Conservation (phyloP, 2,113 vertebrate genomes). For the Actenoides lindsayi region DNA sequence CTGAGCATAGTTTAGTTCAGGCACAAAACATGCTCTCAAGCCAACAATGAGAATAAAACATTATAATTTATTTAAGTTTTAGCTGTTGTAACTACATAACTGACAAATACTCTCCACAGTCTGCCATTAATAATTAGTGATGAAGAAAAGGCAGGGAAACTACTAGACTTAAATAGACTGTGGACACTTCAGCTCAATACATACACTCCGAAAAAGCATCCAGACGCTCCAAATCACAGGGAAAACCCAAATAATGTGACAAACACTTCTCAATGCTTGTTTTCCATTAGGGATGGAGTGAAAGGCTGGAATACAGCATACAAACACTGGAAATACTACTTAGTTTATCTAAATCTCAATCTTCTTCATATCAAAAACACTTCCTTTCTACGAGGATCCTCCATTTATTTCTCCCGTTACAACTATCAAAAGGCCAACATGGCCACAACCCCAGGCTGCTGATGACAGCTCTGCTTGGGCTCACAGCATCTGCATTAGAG, state of each 20-base stretch:
- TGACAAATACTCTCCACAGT: background rate
- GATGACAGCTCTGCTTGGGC: background rate
- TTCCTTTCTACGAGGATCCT: background rate
- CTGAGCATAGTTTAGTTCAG: background rate
- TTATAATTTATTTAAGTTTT: background rate
- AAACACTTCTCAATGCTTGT: background rate
- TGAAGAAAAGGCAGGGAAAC: background rate
- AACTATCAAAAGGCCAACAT: background rate
- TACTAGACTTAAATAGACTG: background rate
- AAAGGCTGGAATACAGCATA: background rate
- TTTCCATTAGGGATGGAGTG: background rate
- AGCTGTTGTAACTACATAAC: background rate
- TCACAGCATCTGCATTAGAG: background rate
- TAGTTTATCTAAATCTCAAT: background rate
- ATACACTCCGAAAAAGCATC: background rate
- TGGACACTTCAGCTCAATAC: background rate
- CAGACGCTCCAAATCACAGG: background rate
- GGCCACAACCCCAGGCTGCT: rapidly evolving
- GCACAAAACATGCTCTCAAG: background rate
- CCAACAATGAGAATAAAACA: background rate
- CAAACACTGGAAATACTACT: background rate
- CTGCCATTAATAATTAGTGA: background rate
- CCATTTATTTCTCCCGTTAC: background rate
- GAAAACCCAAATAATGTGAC: background rate
- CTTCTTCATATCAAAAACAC: background rate